Conservation (phyloP, 2,888 invertebrate species). For the Dolichomitus sp. region DNA sequence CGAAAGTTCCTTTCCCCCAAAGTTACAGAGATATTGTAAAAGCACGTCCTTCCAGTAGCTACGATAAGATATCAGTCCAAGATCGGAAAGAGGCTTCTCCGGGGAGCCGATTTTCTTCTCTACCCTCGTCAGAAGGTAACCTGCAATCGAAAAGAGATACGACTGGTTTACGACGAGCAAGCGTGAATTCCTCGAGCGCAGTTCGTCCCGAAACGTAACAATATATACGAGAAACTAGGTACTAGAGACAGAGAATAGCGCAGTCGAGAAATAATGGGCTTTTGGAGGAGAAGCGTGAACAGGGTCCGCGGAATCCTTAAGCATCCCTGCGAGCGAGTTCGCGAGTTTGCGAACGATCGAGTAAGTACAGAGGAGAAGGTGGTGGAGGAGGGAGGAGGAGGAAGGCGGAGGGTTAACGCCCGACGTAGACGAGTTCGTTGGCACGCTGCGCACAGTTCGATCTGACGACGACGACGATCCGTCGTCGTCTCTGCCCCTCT, state of each 20-base stretch:
- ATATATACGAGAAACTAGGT: slow-evolving; percentile 2
- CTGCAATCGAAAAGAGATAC: slow-evolving; percentile 87
- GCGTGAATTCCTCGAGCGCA: background rate
- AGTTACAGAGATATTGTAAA: slow-evolving; percentile 95
- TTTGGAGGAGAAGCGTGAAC: slow-evolving; percentile 36
- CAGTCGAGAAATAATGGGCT: slow-evolving; percentile 16
- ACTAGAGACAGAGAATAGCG: background rate
- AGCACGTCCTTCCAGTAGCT: slow-evolving; percentile 99
- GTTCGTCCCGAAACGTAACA: background rate
- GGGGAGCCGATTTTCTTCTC: slow-evolving; percentile 99
- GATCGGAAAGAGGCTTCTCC: slow-evolving; percentile 98
- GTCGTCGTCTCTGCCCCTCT: slow-evolving; percentile 51
- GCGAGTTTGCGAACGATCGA: slow-evolving; percentile 66
- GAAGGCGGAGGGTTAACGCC: slow-evolving; percentile 67
- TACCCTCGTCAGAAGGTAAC: slow-evolving; percentile 97
- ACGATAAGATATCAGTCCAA: slow-evolving; percentile 98
- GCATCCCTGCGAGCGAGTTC: slow-evolving; percentile 60
- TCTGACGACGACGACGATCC: slow-evolving; percentile 62
- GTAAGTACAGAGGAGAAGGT: slow-evolving; percentile 36
- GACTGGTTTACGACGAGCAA: background rate
- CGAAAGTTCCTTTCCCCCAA: slow-evolving; percentile 95
- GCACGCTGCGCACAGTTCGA: slow-evolving; percentile 66
- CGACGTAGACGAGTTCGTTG: slow-evolving; percentile 70
- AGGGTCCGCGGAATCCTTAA: slow-evolving; percentile 58
- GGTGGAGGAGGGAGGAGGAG: slow-evolving; percentile 49